Conservation (phyloP, 2,888 invertebrate genomes). For the Eremobia ochroleuca region DNA sequence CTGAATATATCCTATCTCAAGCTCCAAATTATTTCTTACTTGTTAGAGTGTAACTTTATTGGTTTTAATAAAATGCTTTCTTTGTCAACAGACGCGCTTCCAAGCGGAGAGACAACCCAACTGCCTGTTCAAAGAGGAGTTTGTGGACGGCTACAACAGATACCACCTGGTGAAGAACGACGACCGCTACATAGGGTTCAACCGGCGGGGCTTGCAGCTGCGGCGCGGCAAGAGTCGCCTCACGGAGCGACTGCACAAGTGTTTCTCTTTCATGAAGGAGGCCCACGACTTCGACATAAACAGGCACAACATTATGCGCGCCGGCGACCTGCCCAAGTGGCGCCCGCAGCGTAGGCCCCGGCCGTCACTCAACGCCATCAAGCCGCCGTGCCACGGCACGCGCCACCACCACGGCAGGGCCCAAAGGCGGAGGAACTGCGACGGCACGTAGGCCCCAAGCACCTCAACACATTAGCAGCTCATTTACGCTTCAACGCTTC, state of each 20-base stretch:
- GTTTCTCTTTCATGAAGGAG: slow-evolving; percentile 92
- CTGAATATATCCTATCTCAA: not conserved
- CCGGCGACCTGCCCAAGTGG: slow-evolving; percentile 86
- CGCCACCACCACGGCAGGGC: slow-evolving; percentile 88
- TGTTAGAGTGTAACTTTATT: not conserved
- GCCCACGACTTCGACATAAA: slow-evolving; percentile 92
- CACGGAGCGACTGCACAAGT: slow-evolving; percentile 88
- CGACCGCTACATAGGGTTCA: slow-evolving; percentile 92
- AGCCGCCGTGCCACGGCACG: slow-evolving; percentile 84
- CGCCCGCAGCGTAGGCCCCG: slow-evolving; percentile 87
- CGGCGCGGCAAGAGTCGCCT: slow-evolving; percentile 85
- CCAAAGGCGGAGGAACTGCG: slow-evolving; percentile 88
- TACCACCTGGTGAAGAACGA: slow-evolving; percentile 92
- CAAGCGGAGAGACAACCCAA: slow-evolving; percentile 91
- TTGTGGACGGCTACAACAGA: slow-evolving; percentile 92
- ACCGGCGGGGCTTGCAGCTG: slow-evolving; percentile 91
- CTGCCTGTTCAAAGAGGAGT: slow-evolving; percentile 93
- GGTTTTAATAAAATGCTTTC: slow-evolving; percentile 27
- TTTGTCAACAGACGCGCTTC: slow-evolving; percentile 86
- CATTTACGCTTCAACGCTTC: slow-evolving; percentile 89
- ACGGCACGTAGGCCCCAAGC: slow-evolving; percentile 84
- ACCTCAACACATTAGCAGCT: slow-evolving; percentile 81
- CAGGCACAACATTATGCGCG: slow-evolving; percentile 91
- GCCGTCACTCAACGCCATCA: slow-evolving; percentile 84
- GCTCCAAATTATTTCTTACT: not conserved